These are phyloP conservation scores for Sclerodermus sp. DNA, from an alignment of 2,888 invertebrate genomes.

Conservation along the genomic window DNA sequence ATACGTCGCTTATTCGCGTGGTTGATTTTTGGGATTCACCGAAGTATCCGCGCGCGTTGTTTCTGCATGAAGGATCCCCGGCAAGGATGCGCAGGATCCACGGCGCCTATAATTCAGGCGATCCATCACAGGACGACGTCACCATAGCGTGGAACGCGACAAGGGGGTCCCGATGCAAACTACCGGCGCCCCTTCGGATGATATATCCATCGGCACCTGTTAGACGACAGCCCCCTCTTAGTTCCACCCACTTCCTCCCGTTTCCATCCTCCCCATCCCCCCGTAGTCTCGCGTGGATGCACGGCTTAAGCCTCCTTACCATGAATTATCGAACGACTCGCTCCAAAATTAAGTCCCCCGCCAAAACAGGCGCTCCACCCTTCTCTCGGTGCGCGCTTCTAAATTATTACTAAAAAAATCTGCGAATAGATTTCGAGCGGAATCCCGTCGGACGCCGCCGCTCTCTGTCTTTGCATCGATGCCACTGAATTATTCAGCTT, in stretches of 20 bases:
- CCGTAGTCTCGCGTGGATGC: conserved; percentile 11
- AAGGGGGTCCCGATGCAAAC: conserved; percentile 32
- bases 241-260: conserved; percentile 33
- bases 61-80: conserved; percentile 12
- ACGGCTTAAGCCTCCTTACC: conserved; percentile 1
- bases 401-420: no score
- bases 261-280: conserved; percentile 13
- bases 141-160: conserved; percentile 22
- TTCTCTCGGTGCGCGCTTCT: no score
- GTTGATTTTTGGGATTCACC: no score
- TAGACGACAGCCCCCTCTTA: conserved; percentile 46
- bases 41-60: conserved; percentile 17
- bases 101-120: conserved; percentile 42
- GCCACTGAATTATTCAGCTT: no score
- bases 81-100: conserved; percentile 16
- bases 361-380: no score
- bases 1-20: no score
- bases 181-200: conserved; percentile 33
- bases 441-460: no score
- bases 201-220: conserved; percentile 49
- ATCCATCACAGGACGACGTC: conserved; percentile 43
- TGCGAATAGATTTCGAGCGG: no score
- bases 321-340: no score
- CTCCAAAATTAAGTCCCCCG: no score
- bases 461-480: no score